Evolutionary conservation across 2,888 invertebrate species (phyloP).

Genomic region (Folsomia candida): DNA sequence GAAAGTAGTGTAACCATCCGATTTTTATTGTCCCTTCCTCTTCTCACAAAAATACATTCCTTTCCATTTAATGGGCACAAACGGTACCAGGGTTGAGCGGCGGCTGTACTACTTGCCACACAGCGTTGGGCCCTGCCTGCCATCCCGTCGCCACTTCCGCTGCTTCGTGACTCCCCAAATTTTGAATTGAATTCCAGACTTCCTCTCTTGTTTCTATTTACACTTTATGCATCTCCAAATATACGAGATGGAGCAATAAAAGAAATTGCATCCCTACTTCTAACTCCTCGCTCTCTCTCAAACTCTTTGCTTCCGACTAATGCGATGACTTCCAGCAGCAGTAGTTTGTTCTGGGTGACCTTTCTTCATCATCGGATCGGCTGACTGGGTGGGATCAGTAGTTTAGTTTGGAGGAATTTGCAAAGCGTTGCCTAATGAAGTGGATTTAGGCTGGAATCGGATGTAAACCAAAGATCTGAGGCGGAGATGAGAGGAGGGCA

Average conservation of each 20-base stretch:
- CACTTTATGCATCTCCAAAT: neutral
- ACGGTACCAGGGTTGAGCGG: neutral
- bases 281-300: neutral
- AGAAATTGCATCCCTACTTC: neutral
- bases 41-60: neutral
- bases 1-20: conserved; percentile 3
- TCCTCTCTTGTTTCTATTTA: neutral
- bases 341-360: too few species aligned
- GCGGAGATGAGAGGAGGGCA: neutral
- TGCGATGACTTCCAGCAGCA: too few species aligned
- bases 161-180: neutral
- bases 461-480: neutral
- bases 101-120: neutral
- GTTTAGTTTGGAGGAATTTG: neutral
- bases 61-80: neutral
- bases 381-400: neutral
- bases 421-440: neutral
- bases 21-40: conserved; percentile 5
- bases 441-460: neutral
- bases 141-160: neutral
- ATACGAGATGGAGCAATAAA: neutral
- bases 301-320: too few species aligned
- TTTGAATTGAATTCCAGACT: neutral
- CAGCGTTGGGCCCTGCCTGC: neutral
- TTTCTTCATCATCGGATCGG: neutral